A percentile compares a stretch with the other conserved stretches of the same genome.
phyloP scores from a whole-genome alignment of 1,140 invertebrate species.

The Eulimnadia texana region DNA sequence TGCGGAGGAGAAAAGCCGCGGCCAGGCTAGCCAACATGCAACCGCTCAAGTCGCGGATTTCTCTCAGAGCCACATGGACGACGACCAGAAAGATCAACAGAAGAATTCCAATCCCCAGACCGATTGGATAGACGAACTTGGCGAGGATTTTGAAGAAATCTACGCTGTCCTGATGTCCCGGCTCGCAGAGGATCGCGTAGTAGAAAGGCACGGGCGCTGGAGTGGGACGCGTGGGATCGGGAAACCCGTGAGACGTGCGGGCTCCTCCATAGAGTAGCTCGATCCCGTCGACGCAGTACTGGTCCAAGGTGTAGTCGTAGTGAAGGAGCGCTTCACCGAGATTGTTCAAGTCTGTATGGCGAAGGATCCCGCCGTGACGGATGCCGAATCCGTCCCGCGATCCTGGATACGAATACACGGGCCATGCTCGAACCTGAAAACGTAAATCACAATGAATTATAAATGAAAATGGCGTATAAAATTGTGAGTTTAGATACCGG shows the following conservation, averaged over 20 bases:
- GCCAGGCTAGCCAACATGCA: constrained; percentile 69
- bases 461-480: neutral
- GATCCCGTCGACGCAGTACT: constrained; percentile 25
- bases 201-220: neutral
- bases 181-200: constrained; percentile 13
- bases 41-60: constrained; percentile 59
- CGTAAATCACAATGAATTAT: neutral
- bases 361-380: constrained; percentile 46
- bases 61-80: constrained; percentile 70
- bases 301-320: constrained; percentile 11
- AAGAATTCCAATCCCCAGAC: constrained; percentile 43
- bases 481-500: constrained; percentile 36
- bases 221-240: neutral
- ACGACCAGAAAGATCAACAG: constrained; percentile 55
- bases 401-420: constrained; percentile 48
- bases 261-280: constrained; percentile 2
- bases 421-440: constrained; percentile 31
- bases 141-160: constrained; percentile 13
- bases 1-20: constrained; percentile 53
- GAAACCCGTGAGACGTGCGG: neutral
- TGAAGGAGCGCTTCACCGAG: constrained; percentile 25
- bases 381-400: constrained; percentile 45
- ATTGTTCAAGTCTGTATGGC: constrained; percentile 47
- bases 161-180: neutral
- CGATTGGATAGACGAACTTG: constrained; percentile 12